phyloP scores from a whole-genome alignment of 2,113 vertebrate species.

The Eonycteris spelaea region DNA sequence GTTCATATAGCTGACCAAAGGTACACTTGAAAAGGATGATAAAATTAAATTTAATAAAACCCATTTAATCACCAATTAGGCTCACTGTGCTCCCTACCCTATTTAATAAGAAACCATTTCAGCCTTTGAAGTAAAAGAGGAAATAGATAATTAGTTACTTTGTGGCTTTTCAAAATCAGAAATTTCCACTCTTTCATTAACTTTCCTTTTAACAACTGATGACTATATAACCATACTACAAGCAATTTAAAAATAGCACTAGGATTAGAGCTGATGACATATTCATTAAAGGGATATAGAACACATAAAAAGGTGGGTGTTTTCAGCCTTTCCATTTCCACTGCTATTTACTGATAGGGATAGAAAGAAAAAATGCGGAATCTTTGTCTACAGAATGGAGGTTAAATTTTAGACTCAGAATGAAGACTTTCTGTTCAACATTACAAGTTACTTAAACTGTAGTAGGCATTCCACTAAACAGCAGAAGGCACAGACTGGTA shows the following conservation, averaged over 20 bases:
- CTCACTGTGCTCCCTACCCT: not conserved
- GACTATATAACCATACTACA: not conserved
- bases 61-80: not conserved
- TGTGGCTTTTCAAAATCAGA: slow-evolving; percentile 52
- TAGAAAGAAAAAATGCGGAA: not conserved
- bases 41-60: slow-evolving; percentile 19
- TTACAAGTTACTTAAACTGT: not conserved
- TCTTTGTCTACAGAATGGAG: not conserved
- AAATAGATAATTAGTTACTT: slow-evolving; percentile 40
- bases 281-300: slow-evolving; percentile 23
- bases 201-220: slow-evolving; percentile 39
- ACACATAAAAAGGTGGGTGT: not conserved
- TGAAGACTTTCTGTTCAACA: not conserved
- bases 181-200: slow-evolving; percentile 44
- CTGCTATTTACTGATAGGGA: not conserved
- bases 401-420: not conserved
- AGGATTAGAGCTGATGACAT: not conserved
- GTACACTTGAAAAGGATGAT: not conserved
- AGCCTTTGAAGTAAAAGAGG: slow-evolving; percentile 52
- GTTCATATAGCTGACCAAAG: not conserved
- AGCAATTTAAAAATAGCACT: not conserved
- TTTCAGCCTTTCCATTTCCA: not conserved
- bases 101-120: not conserved
- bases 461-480: not conserved
- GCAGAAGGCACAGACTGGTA: not conserved